phyloP scores from a whole-genome alignment of 2,113 vertebrate species.

The Macrotis lagotis region DNA sequence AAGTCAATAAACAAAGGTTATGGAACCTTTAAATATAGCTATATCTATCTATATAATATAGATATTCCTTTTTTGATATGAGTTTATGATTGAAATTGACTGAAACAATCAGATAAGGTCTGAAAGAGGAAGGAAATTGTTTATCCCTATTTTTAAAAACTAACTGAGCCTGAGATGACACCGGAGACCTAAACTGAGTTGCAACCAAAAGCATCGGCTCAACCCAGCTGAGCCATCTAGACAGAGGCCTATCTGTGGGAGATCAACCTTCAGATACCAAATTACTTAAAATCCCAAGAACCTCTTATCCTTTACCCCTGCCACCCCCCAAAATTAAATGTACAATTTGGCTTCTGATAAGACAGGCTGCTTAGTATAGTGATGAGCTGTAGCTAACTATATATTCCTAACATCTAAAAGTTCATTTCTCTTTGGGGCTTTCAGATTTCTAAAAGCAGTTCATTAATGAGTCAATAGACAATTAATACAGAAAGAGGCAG shows the following conservation, averaged over 20 bases:
- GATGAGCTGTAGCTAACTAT: neutral
- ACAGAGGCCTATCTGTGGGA: constrained; percentile 23
- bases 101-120: neutral
- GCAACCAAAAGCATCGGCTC: constrained; percentile 33
- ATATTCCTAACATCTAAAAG: constrained; percentile 13
- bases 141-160: neutral
- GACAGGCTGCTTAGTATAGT: neutral
- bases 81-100: constrained; percentile 13
- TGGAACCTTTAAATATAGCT: neutral
- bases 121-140: neutral
- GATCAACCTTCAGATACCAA: neutral
- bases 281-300: neutral
- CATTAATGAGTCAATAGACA: constrained; percentile 12
- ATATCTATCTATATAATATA: no score
- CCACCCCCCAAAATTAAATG: constrained; percentile 43
- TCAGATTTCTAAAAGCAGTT: constrained; percentile 28
- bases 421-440: neutral
- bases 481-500: neutral
- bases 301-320: constrained; percentile 14
- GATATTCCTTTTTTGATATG: constrained; percentile 6
- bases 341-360: neutral
- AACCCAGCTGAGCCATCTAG: neutral
- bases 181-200: constrained; percentile 17
- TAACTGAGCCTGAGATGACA: neutral
- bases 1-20: neutral